These are phyloP conservation scores for Xiphophorus couchianus DNA, from an alignment of 2,113 vertebrate genomes.

Conservation along the genomic window DNA sequence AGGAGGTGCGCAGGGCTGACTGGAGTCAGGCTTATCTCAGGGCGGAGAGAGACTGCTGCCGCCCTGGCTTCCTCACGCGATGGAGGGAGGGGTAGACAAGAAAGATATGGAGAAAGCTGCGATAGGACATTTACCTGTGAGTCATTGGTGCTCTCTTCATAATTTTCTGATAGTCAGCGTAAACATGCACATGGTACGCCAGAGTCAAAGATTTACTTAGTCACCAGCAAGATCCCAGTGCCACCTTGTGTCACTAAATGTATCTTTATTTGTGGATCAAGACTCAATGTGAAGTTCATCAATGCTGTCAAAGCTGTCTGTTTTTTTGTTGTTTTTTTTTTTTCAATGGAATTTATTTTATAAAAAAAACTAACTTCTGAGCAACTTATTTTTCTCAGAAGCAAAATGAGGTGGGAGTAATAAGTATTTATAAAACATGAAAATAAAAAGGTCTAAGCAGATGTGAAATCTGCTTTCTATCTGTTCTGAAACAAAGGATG, in stretches of 20 bases:
- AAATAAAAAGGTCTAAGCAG: conserved; percentile 39
- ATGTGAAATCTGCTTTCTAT: conserved; percentile 63
- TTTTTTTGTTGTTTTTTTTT: too few relatives aligned
- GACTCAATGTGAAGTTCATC: background rate
- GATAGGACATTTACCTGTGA: conserved; percentile 74
- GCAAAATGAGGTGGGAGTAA: background rate
- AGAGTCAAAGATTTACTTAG: conserved; percentile 52
- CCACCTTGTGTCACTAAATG: conserved; percentile 59
- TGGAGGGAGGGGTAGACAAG: conserved; percentile 51
- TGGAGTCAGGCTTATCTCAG: conserved; percentile 85
- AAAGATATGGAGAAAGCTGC: conserved; percentile 49
- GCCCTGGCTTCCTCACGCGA: conserved; percentile 79
- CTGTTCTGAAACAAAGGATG: conserved; percentile 47
- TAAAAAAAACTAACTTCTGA: background rate
- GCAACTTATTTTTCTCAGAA: background rate
- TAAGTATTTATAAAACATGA: background rate
- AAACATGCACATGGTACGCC: conserved; percentile 27
- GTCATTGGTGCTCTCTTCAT: conserved; percentile 63
- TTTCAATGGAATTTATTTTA: conserved; percentile 11
- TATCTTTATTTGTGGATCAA: conserved; percentile 10
- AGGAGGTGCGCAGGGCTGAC: conserved; percentile 78
- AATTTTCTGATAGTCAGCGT: conserved; percentile 33
- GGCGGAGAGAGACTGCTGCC: conserved; percentile 73
- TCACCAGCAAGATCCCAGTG: conserved; percentile 57
- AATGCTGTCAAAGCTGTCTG: conserved; percentile 23